These are phyloP conservation scores for Sterrhoptilus dennistouni DNA, from an alignment of 2,113 vertebrate genomes.

Conservation along the genomic window DNA sequence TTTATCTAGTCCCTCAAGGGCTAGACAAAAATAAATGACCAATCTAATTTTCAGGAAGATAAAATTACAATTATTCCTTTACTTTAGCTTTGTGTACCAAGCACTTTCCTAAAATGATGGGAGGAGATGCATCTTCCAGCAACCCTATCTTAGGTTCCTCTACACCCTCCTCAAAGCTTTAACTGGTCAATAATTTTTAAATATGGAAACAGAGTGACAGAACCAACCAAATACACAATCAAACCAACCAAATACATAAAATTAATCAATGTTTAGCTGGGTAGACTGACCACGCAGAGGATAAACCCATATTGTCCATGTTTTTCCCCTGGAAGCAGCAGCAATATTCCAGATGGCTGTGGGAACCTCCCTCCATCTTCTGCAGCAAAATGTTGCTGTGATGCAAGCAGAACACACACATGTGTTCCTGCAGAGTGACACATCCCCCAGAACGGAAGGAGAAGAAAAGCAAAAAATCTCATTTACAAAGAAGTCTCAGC, in stretches of 20 bases:
- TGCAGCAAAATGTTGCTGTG: not conserved
- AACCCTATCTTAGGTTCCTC: not conserved
- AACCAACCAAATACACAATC: not conserved
- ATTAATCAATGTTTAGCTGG: not conserved
- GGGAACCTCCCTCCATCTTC: not conserved
- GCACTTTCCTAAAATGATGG: not conserved
- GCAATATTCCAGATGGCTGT: conserved; percentile 4
- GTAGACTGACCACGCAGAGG: not conserved
- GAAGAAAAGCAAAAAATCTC: conserved; percentile 7
- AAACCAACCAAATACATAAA: not conserved
- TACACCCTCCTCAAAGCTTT: not conserved
- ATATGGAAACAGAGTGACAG: not conserved
- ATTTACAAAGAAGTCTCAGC: conserved; percentile 13
- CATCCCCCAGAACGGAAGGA: not conserved
- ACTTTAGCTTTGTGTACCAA: not conserved
- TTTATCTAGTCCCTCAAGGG: too few species aligned
- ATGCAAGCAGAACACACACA: not conserved
- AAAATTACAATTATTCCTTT: not conserved
- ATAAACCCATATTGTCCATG: not conserved
- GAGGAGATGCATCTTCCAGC: not conserved
- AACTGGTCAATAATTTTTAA: not conserved
- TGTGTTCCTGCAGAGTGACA: not conserved
- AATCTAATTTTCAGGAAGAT: not conserved
- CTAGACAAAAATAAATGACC: not conserved
- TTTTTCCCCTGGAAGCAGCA: not conserved